Conservation (phyloP, 1,140 invertebrate genomes). For the Whitmania pigra region DNA sequence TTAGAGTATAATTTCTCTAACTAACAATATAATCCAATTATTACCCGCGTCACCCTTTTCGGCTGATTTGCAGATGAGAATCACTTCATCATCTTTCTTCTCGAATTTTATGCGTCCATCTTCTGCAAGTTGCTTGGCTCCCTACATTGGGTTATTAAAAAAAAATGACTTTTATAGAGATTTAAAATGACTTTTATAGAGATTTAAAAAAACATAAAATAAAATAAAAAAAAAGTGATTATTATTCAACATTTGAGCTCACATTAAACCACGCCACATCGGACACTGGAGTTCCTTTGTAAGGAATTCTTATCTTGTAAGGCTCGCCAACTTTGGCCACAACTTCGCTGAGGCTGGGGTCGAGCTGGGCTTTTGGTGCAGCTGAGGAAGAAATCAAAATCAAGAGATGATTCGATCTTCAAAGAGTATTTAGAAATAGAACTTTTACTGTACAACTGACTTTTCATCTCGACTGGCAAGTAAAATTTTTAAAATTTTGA, state of each 20-base stretch:
- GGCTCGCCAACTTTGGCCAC: conserved; percentile 86
- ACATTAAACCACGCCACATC: conserved; percentile 73
- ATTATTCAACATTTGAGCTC: conserved; percentile 22
- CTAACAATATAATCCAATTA: conserved; percentile 40
- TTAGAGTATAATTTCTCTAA: too few species aligned
- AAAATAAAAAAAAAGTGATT: neutral
- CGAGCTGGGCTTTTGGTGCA: conserved; percentile 79
- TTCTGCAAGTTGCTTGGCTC: conserved; percentile 67
- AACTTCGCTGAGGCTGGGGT: conserved; percentile 81
- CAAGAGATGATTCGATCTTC: neutral
- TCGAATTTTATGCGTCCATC: conserved; percentile 76
- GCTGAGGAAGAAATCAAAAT: conserved; percentile 49
- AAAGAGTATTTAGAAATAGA: neutral
- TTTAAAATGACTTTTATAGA: neutral
- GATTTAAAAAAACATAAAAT: neutral
- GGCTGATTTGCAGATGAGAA: conserved; percentile 70
- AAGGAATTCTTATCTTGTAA: conserved; percentile 88
- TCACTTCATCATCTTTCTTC: conserved; percentile 54
- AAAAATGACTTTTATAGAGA: neutral
- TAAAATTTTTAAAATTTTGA: too few species aligned
- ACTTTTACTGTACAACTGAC: too few species aligned
- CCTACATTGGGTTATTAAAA: conserved; percentile 38
- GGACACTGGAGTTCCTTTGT: conserved; percentile 75
- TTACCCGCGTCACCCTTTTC: conserved; percentile 76
- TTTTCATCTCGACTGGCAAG: too few species aligned